Percentiles rank a stretch among this genome's conserved stretches.
Evolutionary conservation across 2,113 vertebrate genomes (phyloP).

Genomic region (Spheniscus mendiculus): DNA sequence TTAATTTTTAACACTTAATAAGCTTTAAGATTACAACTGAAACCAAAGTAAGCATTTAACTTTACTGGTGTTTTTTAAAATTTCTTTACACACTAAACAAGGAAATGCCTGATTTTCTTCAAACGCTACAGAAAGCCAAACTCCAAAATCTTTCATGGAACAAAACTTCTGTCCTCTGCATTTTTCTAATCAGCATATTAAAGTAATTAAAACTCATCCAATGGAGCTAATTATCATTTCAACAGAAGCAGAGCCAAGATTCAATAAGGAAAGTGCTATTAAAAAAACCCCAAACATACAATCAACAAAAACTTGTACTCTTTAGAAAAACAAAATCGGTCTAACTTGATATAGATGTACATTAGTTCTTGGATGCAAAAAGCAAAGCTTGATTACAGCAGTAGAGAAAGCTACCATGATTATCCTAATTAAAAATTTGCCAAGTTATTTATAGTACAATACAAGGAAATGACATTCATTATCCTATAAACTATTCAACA

Average conservation of each 20-base stretch:
- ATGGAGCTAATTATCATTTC: background rate
- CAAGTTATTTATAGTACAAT: slow-evolving; percentile 75
- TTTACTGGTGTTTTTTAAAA: background rate
- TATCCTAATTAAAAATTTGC: slow-evolving; percentile 72
- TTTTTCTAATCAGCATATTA: background rate
- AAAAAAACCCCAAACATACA: background rate
- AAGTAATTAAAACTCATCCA: background rate
- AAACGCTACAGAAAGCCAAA: background rate
- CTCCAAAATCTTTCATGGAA: background rate
- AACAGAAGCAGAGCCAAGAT: background rate
- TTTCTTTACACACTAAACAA: background rate
- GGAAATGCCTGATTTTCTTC: background rate
- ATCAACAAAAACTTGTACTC: slow-evolving; percentile 17
- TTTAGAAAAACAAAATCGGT: slow-evolving; percentile 42
- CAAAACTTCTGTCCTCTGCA: background rate
- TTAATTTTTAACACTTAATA: background rate
- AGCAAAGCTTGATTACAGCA: slow-evolving; percentile 43
- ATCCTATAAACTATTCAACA: slow-evolving; percentile 72
- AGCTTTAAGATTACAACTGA: background rate
- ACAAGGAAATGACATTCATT: slow-evolving; percentile 73
- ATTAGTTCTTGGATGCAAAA: slow-evolving; percentile 42
- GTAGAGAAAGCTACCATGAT: slow-evolving; percentile 53
- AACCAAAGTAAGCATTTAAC: background rate
- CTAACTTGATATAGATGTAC: slow-evolving; percentile 13
- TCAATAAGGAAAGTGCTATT: background rate